Evolutionary conservation across 2,113 vertebrate genomes (phyloP).

Genomic region (Hippolais icterina): DNA sequence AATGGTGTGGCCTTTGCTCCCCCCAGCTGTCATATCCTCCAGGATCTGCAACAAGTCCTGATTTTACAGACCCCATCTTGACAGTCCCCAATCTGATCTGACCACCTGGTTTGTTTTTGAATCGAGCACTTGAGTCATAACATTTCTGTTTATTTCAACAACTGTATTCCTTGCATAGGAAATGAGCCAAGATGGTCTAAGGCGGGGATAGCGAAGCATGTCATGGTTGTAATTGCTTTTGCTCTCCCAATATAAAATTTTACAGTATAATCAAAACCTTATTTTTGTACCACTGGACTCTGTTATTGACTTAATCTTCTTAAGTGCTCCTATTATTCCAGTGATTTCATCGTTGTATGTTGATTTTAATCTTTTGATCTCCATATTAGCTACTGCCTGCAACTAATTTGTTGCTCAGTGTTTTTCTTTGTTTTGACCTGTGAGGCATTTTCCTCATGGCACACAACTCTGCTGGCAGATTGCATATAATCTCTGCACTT

Average conservation of each 20-base stretch:
- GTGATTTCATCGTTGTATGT: slow-evolving; percentile 77
- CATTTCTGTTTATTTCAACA: slow-evolving; percentile 75
- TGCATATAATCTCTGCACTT: slow-evolving; percentile 76
- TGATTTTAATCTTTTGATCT: slow-evolving; percentile 83
- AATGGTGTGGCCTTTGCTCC: slow-evolving; percentile 22
- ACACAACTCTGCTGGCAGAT: slow-evolving; percentile 77
- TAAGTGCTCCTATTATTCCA: slow-evolving; percentile 76
- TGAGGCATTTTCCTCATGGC: slow-evolving; percentile 73
- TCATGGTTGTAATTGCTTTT: slow-evolving; percentile 71
- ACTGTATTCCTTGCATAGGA: slow-evolving; percentile 73
- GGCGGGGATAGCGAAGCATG: slow-evolving; percentile 60
- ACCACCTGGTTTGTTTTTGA: slow-evolving; percentile 74
- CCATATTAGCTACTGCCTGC: slow-evolving; percentile 79
- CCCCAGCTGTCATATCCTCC: slow-evolving; percentile 45
- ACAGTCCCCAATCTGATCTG: slow-evolving; percentile 64
- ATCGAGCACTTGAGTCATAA: slow-evolving; percentile 63
- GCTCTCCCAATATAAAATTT: slow-evolving; percentile 61
- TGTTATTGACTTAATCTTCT: slow-evolving; percentile 75
- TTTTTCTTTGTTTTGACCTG: slow-evolving; percentile 79
- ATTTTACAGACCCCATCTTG: slow-evolving; percentile 33
- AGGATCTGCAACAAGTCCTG: slow-evolving; percentile 54
- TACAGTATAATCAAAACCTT: slow-evolving; percentile 68
- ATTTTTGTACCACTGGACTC: slow-evolving; percentile 69
- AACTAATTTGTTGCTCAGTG: slow-evolving; percentile 84
- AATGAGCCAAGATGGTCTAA: slow-evolving; percentile 75